phyloP scores from a whole-genome alignment of 1,140 invertebrate species.

The Melipona quadrifasciata region DNA sequence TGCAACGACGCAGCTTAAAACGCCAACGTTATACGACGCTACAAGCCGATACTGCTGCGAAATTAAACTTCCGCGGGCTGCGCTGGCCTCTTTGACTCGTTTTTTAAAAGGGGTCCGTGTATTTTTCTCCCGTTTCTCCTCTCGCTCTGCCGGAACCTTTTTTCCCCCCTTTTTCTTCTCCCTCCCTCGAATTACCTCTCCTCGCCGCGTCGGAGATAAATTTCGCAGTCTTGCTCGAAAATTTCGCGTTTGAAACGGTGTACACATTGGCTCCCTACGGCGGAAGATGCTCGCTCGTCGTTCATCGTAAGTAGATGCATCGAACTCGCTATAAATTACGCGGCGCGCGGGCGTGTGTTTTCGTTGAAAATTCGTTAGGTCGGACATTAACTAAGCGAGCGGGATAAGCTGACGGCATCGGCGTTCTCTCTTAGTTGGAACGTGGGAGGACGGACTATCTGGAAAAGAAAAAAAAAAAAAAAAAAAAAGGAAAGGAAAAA shows the following conservation, averaged over 20 bases:
- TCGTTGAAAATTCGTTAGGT: slow-evolving; percentile 57
- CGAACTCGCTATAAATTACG: background rate
- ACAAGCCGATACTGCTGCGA: slow-evolving; percentile 70
- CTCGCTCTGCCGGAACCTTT: background rate
- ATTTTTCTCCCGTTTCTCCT: slow-evolving; percentile 10
- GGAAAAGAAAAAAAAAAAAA: slow-evolving; percentile 28
- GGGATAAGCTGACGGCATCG: slow-evolving; percentile 47
- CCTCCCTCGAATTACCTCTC: background rate
- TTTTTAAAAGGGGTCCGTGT: slow-evolving; percentile 42
- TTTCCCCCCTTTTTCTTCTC: background rate
- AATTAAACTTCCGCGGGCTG: slow-evolving; percentile 75
- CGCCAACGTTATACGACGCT: slow-evolving; percentile 58
- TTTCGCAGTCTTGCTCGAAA: slow-evolving; percentile 18
- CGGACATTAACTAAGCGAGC: slow-evolving; percentile 61
- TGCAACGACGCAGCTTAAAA: slow-evolving; percentile 74
- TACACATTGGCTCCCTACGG: background rate
- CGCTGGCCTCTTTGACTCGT: slow-evolving; percentile 32
- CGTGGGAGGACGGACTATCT: slow-evolving; percentile 27
- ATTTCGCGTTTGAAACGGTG: slow-evolving; percentile 6
- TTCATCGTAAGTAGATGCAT: background rate
- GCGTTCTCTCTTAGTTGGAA: slow-evolving; percentile 46
- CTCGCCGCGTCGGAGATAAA: background rate
- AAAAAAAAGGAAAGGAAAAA: slow-evolving; percentile 9
- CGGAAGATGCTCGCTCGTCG: background rate
- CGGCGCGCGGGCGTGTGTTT: background rate